Evolutionary conservation across 2,113 vertebrate genomes (phyloP), one percentile per base, ranked within the genome.

Genomic region (Columba livia): DNA sequence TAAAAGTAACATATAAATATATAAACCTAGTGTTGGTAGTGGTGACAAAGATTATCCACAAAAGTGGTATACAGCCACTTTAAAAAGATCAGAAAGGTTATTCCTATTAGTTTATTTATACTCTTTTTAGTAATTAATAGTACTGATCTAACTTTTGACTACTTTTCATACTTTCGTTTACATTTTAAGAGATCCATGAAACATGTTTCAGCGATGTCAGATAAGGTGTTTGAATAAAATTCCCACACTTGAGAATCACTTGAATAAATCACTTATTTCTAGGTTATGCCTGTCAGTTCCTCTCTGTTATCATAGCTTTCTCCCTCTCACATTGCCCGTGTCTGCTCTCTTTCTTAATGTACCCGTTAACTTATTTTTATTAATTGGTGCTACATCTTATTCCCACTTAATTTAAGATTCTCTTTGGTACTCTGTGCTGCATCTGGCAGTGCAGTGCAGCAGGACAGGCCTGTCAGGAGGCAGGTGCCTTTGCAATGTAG

Each of bases 401-500:
- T 81, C 20, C 11, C 38, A 44, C 14, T 48, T 88, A 36, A 77
- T 32, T 60, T 40, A 40, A 50, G 40, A 64, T 82, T 84, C 6
- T 72, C 6, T 50, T 56, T 34, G 21, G 1, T 47, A 9, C 77
- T 86, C 26, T 16, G 48, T 28, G 44, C 62, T 82, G 24, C 31
- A 5, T 53, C 25, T 56, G 83, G 18, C 23, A 12, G 1, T 8
- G 26, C 50, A 11, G 24, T 10, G 64, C 51, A 8, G 5, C 36
- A 47, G 32, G n/a, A n/a, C 11, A 14, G 34, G 8, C 9, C 34
- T 65, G n/a, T 54, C 36, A 10, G 1, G 7, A n/a, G n/a, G 36
- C 3, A 2, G 24, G 32, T 38, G 2, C 79, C 51, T 66, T 60
- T 61, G 53, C 53, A 40, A 28, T 4, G 0, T 0, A 32, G 54